Base-by-base conservation (phyloP, 2,888 invertebrate genomes). In the Plebejus anna region DNA sequence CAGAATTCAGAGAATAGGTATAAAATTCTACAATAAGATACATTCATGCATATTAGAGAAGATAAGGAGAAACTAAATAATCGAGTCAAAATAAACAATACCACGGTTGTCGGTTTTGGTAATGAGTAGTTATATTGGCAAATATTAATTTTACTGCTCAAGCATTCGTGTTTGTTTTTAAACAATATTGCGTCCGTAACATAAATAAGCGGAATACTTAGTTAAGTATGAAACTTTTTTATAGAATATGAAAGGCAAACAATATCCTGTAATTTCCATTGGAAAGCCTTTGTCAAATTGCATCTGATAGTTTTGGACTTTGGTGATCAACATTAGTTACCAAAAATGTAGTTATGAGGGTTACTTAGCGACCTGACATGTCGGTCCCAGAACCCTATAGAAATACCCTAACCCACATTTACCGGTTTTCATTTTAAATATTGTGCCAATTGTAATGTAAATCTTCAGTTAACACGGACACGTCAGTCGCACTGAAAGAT, bases 401-500 rank as follows among this genome's bases (percentile, higher is more conserved):
- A 61, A 61, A 61, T 22, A 28, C 11, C 32, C 61, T 66, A 66
- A 66, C 32, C 66, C 66, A 66, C 66, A 32, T 32, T 66, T 66
- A 16, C 13, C 13, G 13, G 66, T 66, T 66, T 66, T 66, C 66
- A 36, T 66, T 36, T 36, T 13, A 36, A 66, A 66, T 66, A 36
- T 32, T 36, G 66, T 66, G 66, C 66, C 66, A 66, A 66, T 66
- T 66, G 32, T 66, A 66, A 66, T 66, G 66, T 66, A 32, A 66
- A 66, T 66, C 66, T 36, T 59, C 22, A 66, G 13, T 32, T 66
- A 66, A 66, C 66, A 66, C 66, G 66, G 66, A 66, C 66, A 66
- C 13, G 66, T 36, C 66, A 13, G 32, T 66, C 66, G 13, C 13
- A 13, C 13, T 66, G 66, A 66, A 66, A 66, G 66, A 66, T 66